Evolutionary conservation across 2,113 vertebrate genomes (phyloP).

Genomic region (Datnioides undecimradiatus): DNA sequence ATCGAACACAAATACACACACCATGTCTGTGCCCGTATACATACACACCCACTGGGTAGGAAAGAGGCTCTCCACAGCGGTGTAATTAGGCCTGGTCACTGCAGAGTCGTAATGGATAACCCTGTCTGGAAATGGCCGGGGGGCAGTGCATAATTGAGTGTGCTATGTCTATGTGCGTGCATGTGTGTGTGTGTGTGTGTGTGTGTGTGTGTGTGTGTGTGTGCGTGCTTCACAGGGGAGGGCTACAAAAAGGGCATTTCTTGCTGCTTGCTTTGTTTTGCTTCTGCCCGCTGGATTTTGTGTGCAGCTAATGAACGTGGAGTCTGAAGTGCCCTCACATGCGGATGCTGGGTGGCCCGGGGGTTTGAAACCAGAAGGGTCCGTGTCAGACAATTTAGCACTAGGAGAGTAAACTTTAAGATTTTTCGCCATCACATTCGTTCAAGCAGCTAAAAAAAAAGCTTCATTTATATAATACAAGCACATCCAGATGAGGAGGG

Average conservation of each 20-base stretch:
- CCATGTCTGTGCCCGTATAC: slow-evolving; percentile 4
- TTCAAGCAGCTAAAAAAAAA: neutral
- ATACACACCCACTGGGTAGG: slow-evolving; percentile 43
- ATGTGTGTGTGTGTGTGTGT: neutral
- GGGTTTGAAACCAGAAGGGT: neutral
- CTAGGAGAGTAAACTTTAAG: neutral
- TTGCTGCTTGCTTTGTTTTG: slow-evolving; percentile 37
- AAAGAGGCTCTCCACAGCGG: slow-evolving; percentile 62
- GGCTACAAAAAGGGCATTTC: slow-evolving; percentile 32
- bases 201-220: neutral
- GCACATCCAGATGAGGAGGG: neutral
- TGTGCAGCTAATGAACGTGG: slow-evolving; percentile 26
- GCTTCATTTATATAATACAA: neutral
- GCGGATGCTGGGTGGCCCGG: neutral
- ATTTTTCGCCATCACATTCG: neutral
- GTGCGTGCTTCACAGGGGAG: slow-evolving; percentile 18
- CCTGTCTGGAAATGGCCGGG: slow-evolving; percentile 64
- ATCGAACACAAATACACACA: slow-evolving; percentile 32
- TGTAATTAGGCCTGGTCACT: slow-evolving; percentile 74
- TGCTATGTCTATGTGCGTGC: slow-evolving; percentile 6
- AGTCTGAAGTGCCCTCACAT: slow-evolving; percentile 8
- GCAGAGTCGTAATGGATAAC: slow-evolving; percentile 70
- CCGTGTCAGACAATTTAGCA: neutral
- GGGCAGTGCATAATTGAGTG: slow-evolving; percentile 61
- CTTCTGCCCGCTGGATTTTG: slow-evolving; percentile 13